Conservation (phyloP, 2,888 invertebrate genomes). For the Ganaspis brasiliensis region DNA sequence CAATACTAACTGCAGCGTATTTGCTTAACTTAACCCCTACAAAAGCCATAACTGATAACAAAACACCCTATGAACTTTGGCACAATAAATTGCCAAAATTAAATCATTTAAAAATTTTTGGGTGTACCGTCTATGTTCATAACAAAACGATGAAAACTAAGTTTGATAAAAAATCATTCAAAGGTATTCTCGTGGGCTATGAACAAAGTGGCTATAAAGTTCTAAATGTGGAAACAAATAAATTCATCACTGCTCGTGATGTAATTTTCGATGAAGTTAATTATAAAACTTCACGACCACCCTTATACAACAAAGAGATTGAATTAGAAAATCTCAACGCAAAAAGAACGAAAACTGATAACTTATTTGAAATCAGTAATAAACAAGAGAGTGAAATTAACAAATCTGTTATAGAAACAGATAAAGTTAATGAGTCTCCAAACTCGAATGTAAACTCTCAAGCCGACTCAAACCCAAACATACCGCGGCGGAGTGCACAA, state of each 20-base stretch:
- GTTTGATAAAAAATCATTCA: constrained; percentile 52
- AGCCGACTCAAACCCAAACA: constrained; percentile 6
- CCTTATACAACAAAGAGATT: constrained; percentile 24
- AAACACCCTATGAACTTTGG: constrained; percentile 53
- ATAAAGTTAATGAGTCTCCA: not conserved
- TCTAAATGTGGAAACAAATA: constrained; percentile 47
- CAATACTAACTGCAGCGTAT: constrained; percentile 51
- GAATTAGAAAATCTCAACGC: constrained; percentile 36
- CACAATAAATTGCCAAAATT: constrained; percentile 50
- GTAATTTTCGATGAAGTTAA: constrained; percentile 51
- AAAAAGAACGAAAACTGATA: constrained; percentile 10
- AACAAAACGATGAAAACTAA: constrained; percentile 48
- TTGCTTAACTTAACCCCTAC: no score
- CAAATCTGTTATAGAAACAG: constrained; percentile 23
- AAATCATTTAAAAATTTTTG: constrained; percentile 52
- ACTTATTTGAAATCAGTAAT: constrained; percentile 6
- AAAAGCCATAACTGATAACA: no score
- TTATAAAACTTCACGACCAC: constrained; percentile 45
- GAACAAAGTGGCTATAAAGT: constrained; percentile 55
- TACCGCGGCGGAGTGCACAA: constrained; percentile 11
- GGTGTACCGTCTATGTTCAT: constrained; percentile 55
- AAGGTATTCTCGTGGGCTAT: constrained; percentile 54
- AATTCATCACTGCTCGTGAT: constrained; percentile 46
- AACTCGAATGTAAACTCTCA: constrained; percentile 1
- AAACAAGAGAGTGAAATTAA: not conserved